These are phyloP conservation scores for Bimastos eiseni DNA, from an alignment of 2,888 invertebrate genomes.

Conservation along the genomic window DNA sequence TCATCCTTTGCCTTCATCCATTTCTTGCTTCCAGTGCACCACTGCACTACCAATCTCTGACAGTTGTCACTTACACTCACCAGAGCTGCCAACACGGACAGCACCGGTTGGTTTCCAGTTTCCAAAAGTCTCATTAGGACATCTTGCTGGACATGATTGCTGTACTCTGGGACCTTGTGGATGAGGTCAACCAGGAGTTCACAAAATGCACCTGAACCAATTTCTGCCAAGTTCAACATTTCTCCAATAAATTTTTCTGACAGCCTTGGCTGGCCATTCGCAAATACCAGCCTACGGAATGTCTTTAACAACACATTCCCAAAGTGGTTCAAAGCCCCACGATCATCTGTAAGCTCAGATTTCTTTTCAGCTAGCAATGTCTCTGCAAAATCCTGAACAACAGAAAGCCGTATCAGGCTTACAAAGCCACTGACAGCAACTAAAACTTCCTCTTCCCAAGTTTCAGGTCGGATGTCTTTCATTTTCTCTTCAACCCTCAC, in stretches of 20 bases:
- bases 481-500: neutral
- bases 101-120: neutral
- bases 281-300: neutral
- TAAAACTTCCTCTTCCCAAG: neutral
- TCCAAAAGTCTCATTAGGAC: neutral
- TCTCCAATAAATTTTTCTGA: neutral
- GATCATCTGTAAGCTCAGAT: constrained; percentile 2
- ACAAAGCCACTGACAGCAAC: neutral
- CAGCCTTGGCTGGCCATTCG: neutral
- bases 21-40: neutral
- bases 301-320: constrained; percentile 6
- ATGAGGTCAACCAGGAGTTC: neutral
- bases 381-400: constrained; percentile 10
- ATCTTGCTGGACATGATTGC: neutral
- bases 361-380: neutral
- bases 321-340: neutral
- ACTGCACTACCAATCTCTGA: neutral
- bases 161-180: neutral
- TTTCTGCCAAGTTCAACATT: neutral
- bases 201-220: neutral
- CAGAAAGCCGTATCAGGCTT: neutral
- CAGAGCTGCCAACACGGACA: neutral
- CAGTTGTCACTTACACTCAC: neutral
- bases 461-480: neutral
- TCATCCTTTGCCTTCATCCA: neutral